A percentile compares a stretch with the other conserved stretches of the same genome.
These are phyloP conservation scores for Oreotragus oreotragus DNA, from an alignment of 2,113 vertebrate species.

Conservation along the genomic window DNA sequence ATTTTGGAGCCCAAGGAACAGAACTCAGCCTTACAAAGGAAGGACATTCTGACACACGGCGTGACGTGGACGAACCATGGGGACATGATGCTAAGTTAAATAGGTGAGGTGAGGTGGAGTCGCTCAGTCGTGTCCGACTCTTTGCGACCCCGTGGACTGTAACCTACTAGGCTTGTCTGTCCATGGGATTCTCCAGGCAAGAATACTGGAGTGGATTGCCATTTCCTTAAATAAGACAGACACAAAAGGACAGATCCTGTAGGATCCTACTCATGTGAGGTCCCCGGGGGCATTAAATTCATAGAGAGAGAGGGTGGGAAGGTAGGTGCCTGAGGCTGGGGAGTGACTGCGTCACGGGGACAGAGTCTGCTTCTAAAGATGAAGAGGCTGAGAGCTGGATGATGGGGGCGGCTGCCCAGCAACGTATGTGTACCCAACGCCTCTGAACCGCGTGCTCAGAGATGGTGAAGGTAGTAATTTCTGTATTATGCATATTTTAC, in stretches of 20 bases:
- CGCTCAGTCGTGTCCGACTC: no score
- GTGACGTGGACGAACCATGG: rapidly evolving
- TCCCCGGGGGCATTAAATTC: rapidly evolving
- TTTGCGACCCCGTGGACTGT: no score
- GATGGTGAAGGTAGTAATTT: neutral
- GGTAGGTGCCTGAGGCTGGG: rapidly evolving
- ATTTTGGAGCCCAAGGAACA: neutral
- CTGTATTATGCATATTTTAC: neutral
- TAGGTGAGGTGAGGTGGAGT: no score
- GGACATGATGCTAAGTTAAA: neutral
- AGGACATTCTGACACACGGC: rapidly evolving
- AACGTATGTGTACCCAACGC: no score
- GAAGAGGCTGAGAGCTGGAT: rapidly evolving
- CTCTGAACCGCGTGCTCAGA: no score
- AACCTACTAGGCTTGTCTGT: no score
- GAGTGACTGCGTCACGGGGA: rapidly evolving
- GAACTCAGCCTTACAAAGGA: neutral
- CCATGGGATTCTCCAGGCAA: no score
- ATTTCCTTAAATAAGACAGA: no score
- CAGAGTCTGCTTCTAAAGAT: no score
- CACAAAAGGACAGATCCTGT: neutral
- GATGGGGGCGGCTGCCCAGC: rapidly evolving
- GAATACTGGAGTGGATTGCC: no score
- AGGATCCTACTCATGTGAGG: neutral
- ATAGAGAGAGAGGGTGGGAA: rapidly evolving